Conservation (phyloP, 2,888 invertebrate species). For the Scelioninae gen. 1 region DNA sequence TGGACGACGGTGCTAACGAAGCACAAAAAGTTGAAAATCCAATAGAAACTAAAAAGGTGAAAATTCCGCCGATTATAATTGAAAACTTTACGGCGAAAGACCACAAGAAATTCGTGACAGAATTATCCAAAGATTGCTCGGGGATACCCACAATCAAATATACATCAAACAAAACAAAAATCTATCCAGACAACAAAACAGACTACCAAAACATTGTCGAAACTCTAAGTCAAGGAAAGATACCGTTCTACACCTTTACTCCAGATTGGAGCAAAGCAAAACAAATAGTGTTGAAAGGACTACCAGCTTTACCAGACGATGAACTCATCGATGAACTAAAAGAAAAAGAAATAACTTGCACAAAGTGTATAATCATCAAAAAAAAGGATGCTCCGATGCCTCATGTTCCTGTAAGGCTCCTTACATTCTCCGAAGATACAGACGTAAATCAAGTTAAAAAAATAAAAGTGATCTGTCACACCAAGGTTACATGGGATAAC, state of each 20-base stretch:
- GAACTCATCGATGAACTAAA: slow-evolving; percentile 4
- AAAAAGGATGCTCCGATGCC: not conserved
- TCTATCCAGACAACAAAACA: not conserved
- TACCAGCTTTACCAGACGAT: slow-evolving; percentile 8
- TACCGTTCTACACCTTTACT: slow-evolving; percentile 8
- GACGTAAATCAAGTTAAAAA: not conserved
- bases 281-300: slow-evolving; percentile 32
- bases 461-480: not conserved
- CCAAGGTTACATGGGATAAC: not conserved
- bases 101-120: not conserved
- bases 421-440: not conserved
- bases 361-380: not conserved
- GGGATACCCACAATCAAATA: not conserved
- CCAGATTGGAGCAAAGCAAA: slow-evolving; percentile 43
- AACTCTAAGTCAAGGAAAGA: not conserved
- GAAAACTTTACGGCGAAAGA: too few relatives aligned
- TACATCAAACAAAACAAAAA: not conserved
- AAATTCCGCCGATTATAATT: too few relatives aligned
- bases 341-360: not conserved
- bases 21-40: too few relatives aligned
- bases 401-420: not conserved
- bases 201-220: not conserved
- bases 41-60: too few relatives aligned
- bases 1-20: too few relatives aligned
- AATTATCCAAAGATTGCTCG: not conserved